Percentiles rank a stretch among this genome's conserved stretches.
Evolutionary conservation across 2,797 vertebrate genomes (phyloP).

Genomic region (Chromis chromis): DNA sequence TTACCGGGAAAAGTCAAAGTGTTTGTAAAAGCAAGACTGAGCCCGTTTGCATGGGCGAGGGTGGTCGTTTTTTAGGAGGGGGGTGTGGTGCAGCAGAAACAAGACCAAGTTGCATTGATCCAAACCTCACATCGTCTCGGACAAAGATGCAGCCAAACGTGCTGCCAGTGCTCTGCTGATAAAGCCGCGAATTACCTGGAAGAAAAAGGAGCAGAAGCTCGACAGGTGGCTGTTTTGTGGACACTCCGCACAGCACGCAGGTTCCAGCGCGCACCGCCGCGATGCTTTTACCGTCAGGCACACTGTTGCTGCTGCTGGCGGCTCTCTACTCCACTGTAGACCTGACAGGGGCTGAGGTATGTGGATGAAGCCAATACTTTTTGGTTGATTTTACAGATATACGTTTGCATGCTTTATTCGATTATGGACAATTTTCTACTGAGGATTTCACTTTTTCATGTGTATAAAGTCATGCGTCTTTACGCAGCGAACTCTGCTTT

Average conservation of each 20-base stretch:
- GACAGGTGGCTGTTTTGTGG: conserved; percentile 60
- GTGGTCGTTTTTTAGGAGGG: conserved; percentile 80
- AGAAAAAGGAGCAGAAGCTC: conserved; percentile 39
- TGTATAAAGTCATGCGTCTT: neutral
- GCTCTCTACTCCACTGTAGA: conserved; percentile 61
- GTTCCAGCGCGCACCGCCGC: conserved; percentile 53
- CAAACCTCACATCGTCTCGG: conserved; percentile 79
- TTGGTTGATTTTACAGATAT: neutral
- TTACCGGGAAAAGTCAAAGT: conserved; percentile 79
- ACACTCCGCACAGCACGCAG: conserved; percentile 37
- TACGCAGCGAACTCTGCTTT: neutral
- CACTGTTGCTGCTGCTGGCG: conserved; percentile 75
- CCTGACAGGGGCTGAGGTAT: conserved; percentile 80
- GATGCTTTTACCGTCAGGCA: conserved; percentile 74
- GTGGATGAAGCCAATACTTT: conserved; percentile 16
- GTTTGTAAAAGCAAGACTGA: conserved; percentile 74
- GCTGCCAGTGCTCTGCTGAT: conserved; percentile 63
- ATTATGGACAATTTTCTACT: neutral
- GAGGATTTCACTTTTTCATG: neutral
- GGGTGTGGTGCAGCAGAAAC: conserved; percentile 82
- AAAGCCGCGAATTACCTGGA: conserved; percentile 40
- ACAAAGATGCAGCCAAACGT: conserved; percentile 84
- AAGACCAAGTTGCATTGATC: conserved; percentile 75
- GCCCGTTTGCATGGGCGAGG: conserved; percentile 77
- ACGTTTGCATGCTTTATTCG: neutral